phyloP scores from a whole-genome alignment of 1,140 invertebrate genomes.

The Apolygus lucorum region DNA sequence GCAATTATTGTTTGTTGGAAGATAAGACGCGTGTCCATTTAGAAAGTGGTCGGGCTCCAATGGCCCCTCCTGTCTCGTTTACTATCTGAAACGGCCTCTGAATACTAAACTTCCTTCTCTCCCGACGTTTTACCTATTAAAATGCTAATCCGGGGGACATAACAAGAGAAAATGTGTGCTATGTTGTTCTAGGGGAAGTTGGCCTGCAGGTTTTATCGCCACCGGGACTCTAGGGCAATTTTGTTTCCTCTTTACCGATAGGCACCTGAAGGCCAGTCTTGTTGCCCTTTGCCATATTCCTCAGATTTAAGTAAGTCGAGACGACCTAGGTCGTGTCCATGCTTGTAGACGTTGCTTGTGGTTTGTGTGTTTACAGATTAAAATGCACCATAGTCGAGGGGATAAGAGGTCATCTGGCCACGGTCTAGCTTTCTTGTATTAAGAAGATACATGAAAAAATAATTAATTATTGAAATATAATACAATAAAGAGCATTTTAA shows the following conservation, averaged over 20 bases:
- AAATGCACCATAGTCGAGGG: no score
- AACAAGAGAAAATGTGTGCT: constrained; percentile 16
- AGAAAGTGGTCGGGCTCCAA: constrained; percentile 1
- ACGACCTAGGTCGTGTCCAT: no score
- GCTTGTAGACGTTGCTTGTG: no score
- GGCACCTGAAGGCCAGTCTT: neutral
- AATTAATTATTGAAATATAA: no score
- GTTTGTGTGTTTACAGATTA: no score
- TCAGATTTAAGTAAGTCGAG: no score
- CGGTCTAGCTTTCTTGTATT: no score
- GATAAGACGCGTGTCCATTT: constrained; percentile 17
- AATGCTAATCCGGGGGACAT: constrained; percentile 19
- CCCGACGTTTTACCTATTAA: constrained; percentile 20
- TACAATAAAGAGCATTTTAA: no score
- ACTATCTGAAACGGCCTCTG: constrained; percentile 15
- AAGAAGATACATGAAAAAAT: no score
- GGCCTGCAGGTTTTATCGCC: neutral
- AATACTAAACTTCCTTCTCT: constrained; percentile 11
- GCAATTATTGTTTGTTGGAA: neutral
- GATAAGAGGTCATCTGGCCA: no score
- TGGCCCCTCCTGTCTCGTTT: constrained; percentile 14
- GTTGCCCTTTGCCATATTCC: no score
- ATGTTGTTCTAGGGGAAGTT: neutral
- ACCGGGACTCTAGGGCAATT: neutral
- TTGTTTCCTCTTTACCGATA: neutral